Base-by-base conservation (phyloP, 2,797 vertebrate genomes). In the Phoebastria nigripes region DNA sequence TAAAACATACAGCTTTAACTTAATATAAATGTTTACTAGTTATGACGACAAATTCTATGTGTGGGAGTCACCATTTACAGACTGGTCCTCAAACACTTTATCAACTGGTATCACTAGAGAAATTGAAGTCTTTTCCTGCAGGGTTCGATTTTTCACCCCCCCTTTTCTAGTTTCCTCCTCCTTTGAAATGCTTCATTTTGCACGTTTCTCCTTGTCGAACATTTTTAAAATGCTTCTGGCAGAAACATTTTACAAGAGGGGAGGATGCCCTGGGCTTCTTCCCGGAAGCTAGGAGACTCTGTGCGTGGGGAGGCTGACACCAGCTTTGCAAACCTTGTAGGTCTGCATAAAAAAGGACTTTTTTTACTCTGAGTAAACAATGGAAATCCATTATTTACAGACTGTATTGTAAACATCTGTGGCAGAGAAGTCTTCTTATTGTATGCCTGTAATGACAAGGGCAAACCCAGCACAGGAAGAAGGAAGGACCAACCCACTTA, bases 361-460 rank as follows among this genome's bases (percentile, higher is more conserved):
- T 62, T 89, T 85, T 92, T 39, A 82, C 56, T 90, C 74, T 66
- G 28, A 91, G 61, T 96, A 96, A 97, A 97, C 96, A 97, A 87
- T 94, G 59, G 91, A 79, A 87, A 93, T 69, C 83, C 62, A 94
- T 96, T 96, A 92, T 97, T 97, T 96, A 95, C 86, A 87, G 92
- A 52, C 20, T 58, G 22, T 72, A 95, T n/a, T 96, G 67, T 97
- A 97, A 97, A 96, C 96, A 95, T 94, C 66, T 92, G 93, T 55
- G 56, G 42, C 79, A 94, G 90, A 92, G 90, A 93, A 81, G 41
- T 78, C 81, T 79, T 95, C 81, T 77, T 72, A 92, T 86, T 95
- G 87, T 90, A 93, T 77, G 72, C 37, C 61, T 94, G 42, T 29
- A 82, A 92, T 76, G 93, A 95, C 83, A 93, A 87, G 82, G 70